Conservation (phyloP, 2,888 invertebrate species). For the Acleris sparsana region DNA sequence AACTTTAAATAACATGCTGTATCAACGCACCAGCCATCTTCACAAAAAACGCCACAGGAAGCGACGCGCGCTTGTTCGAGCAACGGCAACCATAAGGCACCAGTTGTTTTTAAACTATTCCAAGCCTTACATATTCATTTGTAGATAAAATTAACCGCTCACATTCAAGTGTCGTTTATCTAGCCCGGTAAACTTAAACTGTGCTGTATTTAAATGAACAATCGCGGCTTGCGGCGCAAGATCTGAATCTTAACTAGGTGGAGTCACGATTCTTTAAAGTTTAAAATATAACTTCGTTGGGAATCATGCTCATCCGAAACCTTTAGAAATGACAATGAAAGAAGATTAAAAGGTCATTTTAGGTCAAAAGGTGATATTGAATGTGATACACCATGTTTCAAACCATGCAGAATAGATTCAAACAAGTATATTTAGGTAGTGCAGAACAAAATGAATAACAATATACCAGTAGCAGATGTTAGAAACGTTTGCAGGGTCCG, state of each 20-base stretch:
- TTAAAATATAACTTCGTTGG: constrained; percentile 30
- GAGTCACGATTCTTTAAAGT: constrained; percentile 66
- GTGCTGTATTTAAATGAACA: constrained; percentile 68
- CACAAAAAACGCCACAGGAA: constrained; percentile 22
- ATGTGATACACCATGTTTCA: too few species aligned
- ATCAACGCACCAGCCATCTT: constrained; percentile 1
- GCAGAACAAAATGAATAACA: too few species aligned
- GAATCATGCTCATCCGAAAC: constrained; percentile 10
- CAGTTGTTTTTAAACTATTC: constrained; percentile 34
- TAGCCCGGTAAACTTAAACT: constrained; percentile 46
- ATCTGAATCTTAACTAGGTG: constrained; percentile 76
- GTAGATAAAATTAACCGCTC: constrained; percentile 54
- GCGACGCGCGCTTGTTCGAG: constrained; percentile 15
- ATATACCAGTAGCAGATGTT: too few species aligned
- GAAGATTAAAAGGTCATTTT: too few species aligned
- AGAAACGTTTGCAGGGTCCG: too few species aligned
- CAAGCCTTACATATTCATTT: constrained; percentile 37
- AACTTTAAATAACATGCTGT: not conserved
- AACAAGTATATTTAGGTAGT: too few species aligned
- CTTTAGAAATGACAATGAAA: constrained; percentile 1
- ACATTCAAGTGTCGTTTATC: constrained; percentile 50
- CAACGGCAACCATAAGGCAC: constrained; percentile 22
- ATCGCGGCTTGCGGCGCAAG: constrained; percentile 60
- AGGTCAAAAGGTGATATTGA: too few species aligned
- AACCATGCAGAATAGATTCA: too few species aligned